These are phyloP conservation scores for Trematocara variabile DNA, from an alignment of 2,113 vertebrate species.

Conservation along the genomic window DNA sequence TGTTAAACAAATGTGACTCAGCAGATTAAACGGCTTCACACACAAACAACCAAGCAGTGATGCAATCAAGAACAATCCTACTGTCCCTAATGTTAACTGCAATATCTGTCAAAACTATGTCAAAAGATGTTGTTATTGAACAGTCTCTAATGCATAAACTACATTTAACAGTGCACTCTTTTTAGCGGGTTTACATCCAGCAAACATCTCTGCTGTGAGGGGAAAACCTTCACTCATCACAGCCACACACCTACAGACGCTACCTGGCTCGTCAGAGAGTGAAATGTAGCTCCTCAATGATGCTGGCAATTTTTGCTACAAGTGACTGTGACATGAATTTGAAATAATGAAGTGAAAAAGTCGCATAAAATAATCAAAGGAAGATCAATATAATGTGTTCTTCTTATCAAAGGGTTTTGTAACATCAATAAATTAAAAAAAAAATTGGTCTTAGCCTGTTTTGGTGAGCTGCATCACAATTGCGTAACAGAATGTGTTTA, in stretches of 20 bases:
- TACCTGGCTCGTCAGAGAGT: neutral
- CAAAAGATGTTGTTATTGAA: neutral
- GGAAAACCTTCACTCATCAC: neutral
- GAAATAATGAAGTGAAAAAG: neutral
- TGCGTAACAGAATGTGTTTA: neutral
- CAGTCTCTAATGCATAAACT: neutral
- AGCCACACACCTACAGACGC: neutral
- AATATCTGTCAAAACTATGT: neutral
- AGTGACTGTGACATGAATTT: neutral
- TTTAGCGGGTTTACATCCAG: neutral
- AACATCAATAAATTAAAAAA: neutral
- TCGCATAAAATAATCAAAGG: neutral
- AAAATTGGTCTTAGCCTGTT: neutral
- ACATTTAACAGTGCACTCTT: neutral
- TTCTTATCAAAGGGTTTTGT: neutral
- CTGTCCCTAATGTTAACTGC: neutral
- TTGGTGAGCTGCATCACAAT: neutral
- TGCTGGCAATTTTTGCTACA: neutral
- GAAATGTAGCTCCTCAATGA: neutral
- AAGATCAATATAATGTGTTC: neutral
- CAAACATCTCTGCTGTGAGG: neutral
- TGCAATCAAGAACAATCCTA: neutral
- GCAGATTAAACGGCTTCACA: neutral
- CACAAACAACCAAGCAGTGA: neutral
- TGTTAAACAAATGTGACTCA: neutral